A percentile compares a stretch with the other conserved stretches of the same genome.
Conservation (phyloP, 2,888 invertebrate species). For the Zelleria hepariella region DNA sequence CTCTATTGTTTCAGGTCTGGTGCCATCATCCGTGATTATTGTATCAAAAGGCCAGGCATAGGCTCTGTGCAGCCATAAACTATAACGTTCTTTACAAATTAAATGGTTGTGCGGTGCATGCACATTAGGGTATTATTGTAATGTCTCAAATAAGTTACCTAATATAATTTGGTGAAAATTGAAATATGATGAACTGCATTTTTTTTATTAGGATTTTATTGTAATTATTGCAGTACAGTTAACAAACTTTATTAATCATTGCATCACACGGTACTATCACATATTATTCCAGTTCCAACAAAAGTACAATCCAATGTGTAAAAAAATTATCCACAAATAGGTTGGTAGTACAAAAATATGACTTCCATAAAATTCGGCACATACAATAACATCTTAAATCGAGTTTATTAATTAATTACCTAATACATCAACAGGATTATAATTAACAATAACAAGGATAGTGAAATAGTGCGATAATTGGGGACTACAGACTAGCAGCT, state of each 20-base stretch:
- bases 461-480: too few relatives aligned
- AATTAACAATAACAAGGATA: too few relatives aligned
- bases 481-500: too few relatives aligned
- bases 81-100: background rate
- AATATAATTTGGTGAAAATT: background rate
- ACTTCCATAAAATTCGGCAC: too few relatives aligned
- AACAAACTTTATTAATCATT: background rate
- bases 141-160: background rate
- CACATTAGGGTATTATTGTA: background rate
- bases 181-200: background rate
- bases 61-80: background rate
- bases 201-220: conserved; percentile 3
- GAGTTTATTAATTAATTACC: too few relatives aligned
- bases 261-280: background rate
- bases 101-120: background rate
- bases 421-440: too few relatives aligned
- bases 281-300: background rate
- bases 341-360: background rate
- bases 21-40: conserved; percentile 87
- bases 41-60: conserved; percentile 71
- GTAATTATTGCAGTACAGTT: background rate
- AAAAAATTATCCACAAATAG: background rate
- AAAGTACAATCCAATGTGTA: background rate
- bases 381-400: too few relatives aligned
- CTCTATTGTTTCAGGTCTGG: conserved; percentile 75